Evolutionary conservation across 2,888 invertebrate species (phyloP).

Genomic region (Cordylochernes scorpioides): DNA sequence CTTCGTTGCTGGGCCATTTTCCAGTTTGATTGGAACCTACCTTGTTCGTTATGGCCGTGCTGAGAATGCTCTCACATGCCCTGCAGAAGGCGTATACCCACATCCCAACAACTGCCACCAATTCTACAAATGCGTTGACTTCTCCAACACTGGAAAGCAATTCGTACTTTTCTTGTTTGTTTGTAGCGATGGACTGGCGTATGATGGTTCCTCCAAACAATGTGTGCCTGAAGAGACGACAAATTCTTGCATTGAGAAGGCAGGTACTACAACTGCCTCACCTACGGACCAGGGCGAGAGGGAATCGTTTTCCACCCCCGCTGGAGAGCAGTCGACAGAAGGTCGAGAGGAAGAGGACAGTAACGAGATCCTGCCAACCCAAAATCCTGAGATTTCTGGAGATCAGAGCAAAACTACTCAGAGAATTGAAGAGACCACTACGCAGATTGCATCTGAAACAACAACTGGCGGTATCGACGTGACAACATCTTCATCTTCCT

Average conservation of each 20-base stretch:
- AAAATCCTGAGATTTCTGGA: too few relatives aligned
- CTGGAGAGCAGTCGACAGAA: background rate
- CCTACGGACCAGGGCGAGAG: background rate
- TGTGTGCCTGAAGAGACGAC: background rate
- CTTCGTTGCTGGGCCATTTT: background rate
- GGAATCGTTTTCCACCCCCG: background rate
- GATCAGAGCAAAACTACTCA: too few relatives aligned
- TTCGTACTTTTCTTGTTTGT: background rate
- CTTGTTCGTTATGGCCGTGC: too few relatives aligned
- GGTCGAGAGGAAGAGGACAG: background rate
- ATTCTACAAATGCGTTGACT: constrained; percentile 12
- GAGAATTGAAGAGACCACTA: too few relatives aligned
- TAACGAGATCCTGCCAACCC: too few relatives aligned
- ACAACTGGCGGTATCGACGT: too few relatives aligned
- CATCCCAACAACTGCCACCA: constrained; percentile 12
- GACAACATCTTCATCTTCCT: too few relatives aligned
- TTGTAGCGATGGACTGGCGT: background rate
- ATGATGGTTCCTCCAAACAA: background rate
- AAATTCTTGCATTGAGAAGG: background rate
- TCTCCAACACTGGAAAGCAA: background rate
- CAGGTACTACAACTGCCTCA: background rate
- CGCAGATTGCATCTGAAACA: too few relatives aligned
- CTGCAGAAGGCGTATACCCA: constrained; percentile 13
- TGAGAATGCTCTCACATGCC: constrained; percentile 7
- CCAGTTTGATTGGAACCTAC: too few relatives aligned